Percentiles rank a stretch among this genome's conserved stretches.
Conservation (phyloP, 2,888 invertebrate species). For the Hedychridium roseum region DNA sequence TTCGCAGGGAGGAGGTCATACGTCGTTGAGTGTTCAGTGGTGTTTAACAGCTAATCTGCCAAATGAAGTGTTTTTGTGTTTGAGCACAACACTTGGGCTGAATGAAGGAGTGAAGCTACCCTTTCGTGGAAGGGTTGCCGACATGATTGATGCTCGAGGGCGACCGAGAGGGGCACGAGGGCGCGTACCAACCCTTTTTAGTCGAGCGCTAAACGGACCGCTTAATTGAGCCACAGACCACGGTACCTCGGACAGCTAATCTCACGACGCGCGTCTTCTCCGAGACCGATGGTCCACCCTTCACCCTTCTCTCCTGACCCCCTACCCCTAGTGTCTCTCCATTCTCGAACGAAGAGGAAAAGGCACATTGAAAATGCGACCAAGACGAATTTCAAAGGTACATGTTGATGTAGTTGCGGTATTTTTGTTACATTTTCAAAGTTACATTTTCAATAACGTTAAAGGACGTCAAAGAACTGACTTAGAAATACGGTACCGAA, state of each 20-base stretch:
- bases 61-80: slow-evolving; percentile 65
- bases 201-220: slow-evolving; percentile 56
- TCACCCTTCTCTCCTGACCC: slow-evolving; percentile 14
- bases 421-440: not conserved
- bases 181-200: slow-evolving; percentile 56
- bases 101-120: slow-evolving; percentile 60
- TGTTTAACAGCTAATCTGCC: slow-evolving; percentile 64
- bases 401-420: not conserved
- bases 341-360: no score
- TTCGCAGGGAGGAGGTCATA: no score
- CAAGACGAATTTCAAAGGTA: not conserved
- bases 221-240: slow-evolving; percentile 62
- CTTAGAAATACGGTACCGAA: no score
- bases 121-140: slow-evolving; percentile 62
- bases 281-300: slow-evolving; percentile 30
- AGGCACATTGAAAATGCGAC: not conserved
- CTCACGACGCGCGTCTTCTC: slow-evolving; percentile 42
- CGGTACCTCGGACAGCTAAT: slow-evolving; percentile 61
- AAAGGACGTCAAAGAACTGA: no score
- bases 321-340: not conserved
- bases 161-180: slow-evolving; percentile 28
- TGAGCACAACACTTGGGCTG: slow-evolving; percentile 63
- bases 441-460: no score
- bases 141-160: slow-evolving; percentile 63
- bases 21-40: no score